Evolutionary conservation across 2,797 vertebrate genomes (phyloP), one percentile per base, ranked within the genome.

Genomic region (Luscinia megarhynchos): DNA sequence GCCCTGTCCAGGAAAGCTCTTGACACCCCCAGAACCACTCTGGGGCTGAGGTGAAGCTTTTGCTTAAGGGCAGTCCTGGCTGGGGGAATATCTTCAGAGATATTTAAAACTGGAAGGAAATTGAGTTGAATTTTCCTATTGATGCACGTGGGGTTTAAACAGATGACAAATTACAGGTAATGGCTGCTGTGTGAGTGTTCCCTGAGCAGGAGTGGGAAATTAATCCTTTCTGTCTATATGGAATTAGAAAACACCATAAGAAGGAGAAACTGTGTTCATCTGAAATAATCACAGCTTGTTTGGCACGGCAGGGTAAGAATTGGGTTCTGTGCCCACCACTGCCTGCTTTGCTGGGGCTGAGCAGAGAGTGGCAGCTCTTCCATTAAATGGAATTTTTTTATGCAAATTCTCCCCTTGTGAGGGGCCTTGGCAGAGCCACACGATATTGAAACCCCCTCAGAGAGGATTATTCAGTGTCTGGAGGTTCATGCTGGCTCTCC

Each of bases 21-120:
- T 96, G 96, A 94, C 95, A 91, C 95, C 77, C 67, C 92, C 91
- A 90, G 73, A 72, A 94, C 61, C 50, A 32, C 76, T 93, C 89
- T 11, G 4, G 78, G 53, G 58, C 53, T 27, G n/a, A 86, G 84
- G 54, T 66, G 61, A 80, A 78, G 38, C 23, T 62, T 59, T 78
- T 66, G 21, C 43, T 63, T 24, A 29, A 76, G 40, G 40, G 40
- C 67, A 38, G 30, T 63, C 43, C 91, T 86, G 79, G 62, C 48
- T 64, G 74, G 90, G 64, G 76, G 48, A 83, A 76, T 94, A 86
- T 62, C 86, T 95, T 92, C 68, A 81, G 67, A 96, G 59, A 89
- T 51, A 34, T 62, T 94, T 64, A 61, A 95, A 74, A 67, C 40
- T 51, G 68, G 87, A 87, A 89, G 84, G 81, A 94, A 96, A 94